A percentile compares a stretch with the other conserved stretches of the same genome.
These are phyloP conservation scores for Chionodraco myersi DNA, from an alignment of 2,113 vertebrate genomes.

Conservation along the genomic window DNA sequence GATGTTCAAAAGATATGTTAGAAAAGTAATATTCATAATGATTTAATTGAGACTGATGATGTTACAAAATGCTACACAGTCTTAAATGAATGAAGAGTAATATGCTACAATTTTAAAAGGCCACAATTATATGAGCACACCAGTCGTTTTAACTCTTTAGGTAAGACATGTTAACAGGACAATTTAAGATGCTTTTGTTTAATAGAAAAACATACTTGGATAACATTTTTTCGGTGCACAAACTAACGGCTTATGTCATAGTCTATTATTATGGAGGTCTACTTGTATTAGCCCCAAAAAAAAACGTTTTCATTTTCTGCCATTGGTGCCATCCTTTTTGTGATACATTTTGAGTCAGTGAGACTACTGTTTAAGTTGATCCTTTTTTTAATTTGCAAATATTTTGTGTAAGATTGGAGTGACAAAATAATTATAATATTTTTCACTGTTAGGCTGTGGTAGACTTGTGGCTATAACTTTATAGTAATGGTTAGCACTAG, in stretches of 20 bases:
- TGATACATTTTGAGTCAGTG: background rate
- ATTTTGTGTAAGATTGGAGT: background rate
- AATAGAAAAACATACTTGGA: background rate
- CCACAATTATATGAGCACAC: background rate
- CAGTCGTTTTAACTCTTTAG: too few species aligned
- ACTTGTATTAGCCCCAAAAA: too few species aligned
- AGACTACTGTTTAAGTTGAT: background rate
- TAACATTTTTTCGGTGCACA: constrained; percentile 5
- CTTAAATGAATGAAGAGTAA: too few species aligned
- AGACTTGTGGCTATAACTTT: background rate
- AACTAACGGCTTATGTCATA: background rate
- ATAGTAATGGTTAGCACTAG: background rate
- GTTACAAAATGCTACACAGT: background rate
- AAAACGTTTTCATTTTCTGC: background rate
- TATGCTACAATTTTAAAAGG: background rate
- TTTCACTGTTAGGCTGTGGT: background rate
- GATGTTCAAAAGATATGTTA: background rate
- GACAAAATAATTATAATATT: background rate
- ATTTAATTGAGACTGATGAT: background rate
- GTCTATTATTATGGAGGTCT: too few species aligned
- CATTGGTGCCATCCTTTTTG: constrained; percentile 17
- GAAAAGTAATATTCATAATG: background rate
- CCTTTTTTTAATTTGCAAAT: too few species aligned
- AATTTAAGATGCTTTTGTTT: too few species aligned
- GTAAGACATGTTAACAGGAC: background rate